Evolutionary conservation across 2,888 invertebrate genomes (phyloP).

Genomic region (Elaeidobius kamerunicus): DNA sequence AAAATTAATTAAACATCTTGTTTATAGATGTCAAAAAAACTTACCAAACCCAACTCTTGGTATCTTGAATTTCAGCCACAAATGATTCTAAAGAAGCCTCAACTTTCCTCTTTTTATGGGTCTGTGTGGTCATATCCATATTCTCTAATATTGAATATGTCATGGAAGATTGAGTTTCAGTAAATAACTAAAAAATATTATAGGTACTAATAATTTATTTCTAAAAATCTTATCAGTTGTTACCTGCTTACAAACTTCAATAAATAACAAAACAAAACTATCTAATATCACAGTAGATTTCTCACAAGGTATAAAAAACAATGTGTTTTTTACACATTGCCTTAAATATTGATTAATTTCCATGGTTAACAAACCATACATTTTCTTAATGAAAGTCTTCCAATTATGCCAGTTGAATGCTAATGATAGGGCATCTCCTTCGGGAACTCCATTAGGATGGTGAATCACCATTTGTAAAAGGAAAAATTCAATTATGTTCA

Average conservation of each 20-base stretch:
- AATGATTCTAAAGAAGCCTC: slow-evolving; percentile 38
- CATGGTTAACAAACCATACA: slow-evolving; percentile 46
- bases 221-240: too few species aligned
- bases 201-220: too few species aligned
- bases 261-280: slow-evolving; percentile 41
- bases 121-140: slow-evolving; percentile 13
- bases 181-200: slow-evolving; percentile 24
- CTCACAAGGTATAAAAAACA: slow-evolving; percentile 33
- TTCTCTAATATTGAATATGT: slow-evolving; percentile 20
- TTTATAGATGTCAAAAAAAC: slow-evolving; percentile 9
- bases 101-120: slow-evolving; percentile 34
- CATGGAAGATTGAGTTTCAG: slow-evolving; percentile 11
- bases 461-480: slow-evolving; percentile 54
- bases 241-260: slow-evolving; percentile 48
- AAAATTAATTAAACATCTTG: too few species aligned
- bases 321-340: slow-evolving; percentile 6
- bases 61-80: slow-evolving; percentile 42
- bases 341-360: slow-evolving; percentile 34
- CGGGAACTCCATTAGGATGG: slow-evolving; percentile 50
- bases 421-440: slow-evolving; percentile 44
- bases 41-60: slow-evolving; percentile 48
- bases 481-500: slow-evolving; percentile 51
- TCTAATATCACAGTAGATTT: slow-evolving; percentile 33
- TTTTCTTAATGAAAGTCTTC: slow-evolving; percentile 46
- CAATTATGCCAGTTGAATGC: slow-evolving; percentile 49